Evolutionary conservation across 2,888 invertebrate genomes (phyloP).

Genomic region (Mythimna albipuncta): DNA sequence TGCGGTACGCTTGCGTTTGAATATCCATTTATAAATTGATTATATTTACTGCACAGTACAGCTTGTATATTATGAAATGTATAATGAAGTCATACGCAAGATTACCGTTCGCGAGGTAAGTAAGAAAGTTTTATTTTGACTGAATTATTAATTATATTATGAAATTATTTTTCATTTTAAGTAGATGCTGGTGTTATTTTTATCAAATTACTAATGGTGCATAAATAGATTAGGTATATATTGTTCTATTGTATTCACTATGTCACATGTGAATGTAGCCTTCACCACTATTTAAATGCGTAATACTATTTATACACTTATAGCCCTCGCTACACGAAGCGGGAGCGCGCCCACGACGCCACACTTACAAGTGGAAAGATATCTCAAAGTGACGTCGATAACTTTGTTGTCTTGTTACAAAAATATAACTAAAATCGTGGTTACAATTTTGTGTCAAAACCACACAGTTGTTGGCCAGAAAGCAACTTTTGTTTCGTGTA

Average conservation of each 20-base stretch:
- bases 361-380: background rate
- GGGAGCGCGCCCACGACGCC: background rate
- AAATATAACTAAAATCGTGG: background rate
- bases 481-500: constrained; percentile 12
- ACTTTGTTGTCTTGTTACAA: constrained; percentile 1
- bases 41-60: constrained; percentile 2
- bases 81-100: constrained; percentile 27
- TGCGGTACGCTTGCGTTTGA: constrained; percentile 43
- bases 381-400: background rate
- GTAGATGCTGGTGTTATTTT: constrained; percentile 68
- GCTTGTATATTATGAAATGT: constrained; percentile 31
- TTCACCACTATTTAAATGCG: constrained; percentile 44
- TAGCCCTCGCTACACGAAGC: constrained; percentile 19
- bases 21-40: constrained; percentile 27
- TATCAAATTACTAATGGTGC: constrained; percentile 78
- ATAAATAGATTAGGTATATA: constrained; percentile 76
- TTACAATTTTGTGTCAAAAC: background rate
- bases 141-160: constrained; percentile 56
- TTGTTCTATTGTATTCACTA: constrained; percentile 63
- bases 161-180: constrained; percentile 47
- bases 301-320: constrained; percentile 25
- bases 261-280: constrained; percentile 55
- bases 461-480: background rate
- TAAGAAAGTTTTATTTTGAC: constrained; percentile 59
- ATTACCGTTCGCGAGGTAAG: constrained; percentile 44